Evolutionary conservation across 2,888 invertebrate genomes (phyloP).

Genomic region (Leucophenga montana): DNA sequence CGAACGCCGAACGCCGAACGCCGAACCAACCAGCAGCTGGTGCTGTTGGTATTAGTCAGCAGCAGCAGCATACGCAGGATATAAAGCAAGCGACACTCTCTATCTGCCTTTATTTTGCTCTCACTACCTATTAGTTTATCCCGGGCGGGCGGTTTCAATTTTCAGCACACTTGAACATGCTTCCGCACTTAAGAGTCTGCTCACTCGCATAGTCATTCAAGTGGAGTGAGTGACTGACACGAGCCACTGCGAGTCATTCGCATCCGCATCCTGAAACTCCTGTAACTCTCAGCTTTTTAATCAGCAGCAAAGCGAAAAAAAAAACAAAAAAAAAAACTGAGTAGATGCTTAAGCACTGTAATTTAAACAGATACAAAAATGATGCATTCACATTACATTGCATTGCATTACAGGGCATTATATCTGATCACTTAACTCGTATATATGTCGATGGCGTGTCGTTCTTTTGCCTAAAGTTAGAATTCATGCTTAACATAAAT

Average conservation of each 20-base stretch:
- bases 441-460: too few relatives aligned
- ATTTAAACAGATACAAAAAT: background rate
- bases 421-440: too few relatives aligned
- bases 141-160: slow-evolving; percentile 50
- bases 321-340: background rate
- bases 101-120: too few relatives aligned
- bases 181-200: slow-evolving; percentile 66
- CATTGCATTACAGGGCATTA: too few relatives aligned
- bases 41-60: background rate
- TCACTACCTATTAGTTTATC: background rate
- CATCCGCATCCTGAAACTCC: too few relatives aligned
- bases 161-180: slow-evolving; percentile 67
- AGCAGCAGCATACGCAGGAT: too few relatives aligned
- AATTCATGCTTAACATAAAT: too few relatives aligned
- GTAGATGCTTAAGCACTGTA: background rate
- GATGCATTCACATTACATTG: background rate
- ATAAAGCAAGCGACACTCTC: too few relatives aligned
- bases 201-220: slow-evolving; percentile 19
- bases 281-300: background rate
- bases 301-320: background rate
- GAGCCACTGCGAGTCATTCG: background rate
- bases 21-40: slow-evolving; percentile 31
- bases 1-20: too few relatives aligned
- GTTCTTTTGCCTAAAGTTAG: too few relatives aligned
- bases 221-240: slow-evolving; percentile 24